These are phyloP conservation scores for Sinonovacula constricta DNA, from an alignment of 1,140 invertebrate genomes.

Conservation along the genomic window DNA sequence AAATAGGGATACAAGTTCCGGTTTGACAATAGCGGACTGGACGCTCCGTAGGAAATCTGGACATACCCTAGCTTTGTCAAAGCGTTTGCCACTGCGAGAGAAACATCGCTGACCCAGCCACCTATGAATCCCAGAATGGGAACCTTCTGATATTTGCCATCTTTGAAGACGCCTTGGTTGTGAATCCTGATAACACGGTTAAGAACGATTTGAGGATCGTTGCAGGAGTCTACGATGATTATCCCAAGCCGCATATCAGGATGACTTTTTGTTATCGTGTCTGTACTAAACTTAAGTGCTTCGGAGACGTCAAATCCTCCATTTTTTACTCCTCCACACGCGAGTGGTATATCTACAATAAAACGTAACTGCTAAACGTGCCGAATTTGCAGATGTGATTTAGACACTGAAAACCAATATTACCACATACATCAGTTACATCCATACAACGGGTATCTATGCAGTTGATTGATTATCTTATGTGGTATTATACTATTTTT, in stretches of 20 bases:
- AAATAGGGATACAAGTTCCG: conserved; percentile 24
- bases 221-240: conserved; percentile 47
- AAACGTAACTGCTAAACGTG: too few relatives aligned
- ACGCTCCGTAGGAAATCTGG: conserved; percentile 31
- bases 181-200: conserved; percentile 30
- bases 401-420: too few relatives aligned
- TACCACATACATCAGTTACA: too few relatives aligned
- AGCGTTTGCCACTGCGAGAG: conserved; percentile 2
- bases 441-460: too few relatives aligned
- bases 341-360: conserved; percentile 8
- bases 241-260: conserved; percentile 20
- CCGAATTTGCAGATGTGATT: too few relatives aligned
- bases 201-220: conserved; percentile 38
- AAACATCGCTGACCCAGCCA: conserved; percentile 38
- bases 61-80: conserved; percentile 2
- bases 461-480: too few relatives aligned
- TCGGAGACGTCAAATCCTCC: conserved; percentile 41
- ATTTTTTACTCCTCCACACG: conserved; percentile 36
- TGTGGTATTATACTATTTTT: too few relatives aligned
- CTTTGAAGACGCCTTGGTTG: conserved; percentile 13
- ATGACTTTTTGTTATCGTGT: conserved; percentile 11
- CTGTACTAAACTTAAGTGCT: conserved; percentile 16
- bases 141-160: conserved; percentile 8
- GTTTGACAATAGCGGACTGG: conserved; percentile 2
- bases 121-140: conserved; percentile 39